Base-by-base conservation (phyloP, 2,797 vertebrate species). In the Clarias pachynema region DNA sequence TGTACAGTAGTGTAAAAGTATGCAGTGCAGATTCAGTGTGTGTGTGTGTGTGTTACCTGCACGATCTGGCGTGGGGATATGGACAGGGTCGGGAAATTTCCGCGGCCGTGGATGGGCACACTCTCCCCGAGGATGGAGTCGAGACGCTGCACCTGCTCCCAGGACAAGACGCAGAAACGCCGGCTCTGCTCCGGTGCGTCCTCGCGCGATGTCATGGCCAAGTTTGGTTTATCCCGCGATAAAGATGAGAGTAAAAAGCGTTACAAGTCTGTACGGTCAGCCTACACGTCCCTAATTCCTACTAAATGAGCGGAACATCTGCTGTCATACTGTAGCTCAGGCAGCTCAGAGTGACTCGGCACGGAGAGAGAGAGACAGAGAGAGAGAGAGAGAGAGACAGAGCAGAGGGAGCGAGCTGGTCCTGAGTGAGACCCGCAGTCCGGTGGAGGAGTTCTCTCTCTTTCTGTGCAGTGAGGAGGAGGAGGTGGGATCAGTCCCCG, bases 1-100 rank as follows among this genome's bases (percentile, higher is more conserved):
- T 53, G 12, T 14, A 60, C 18, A 20, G 20, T 8, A 60, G 62
- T n/a, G 62, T 65, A 26, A n/a, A 26, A n/a, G 62, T 26, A 26
- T n/a, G 62, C 10, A 20, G 68, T 22, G 68, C 20, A 34, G 15
- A 18, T 70, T 65, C 1, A 31, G 65, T 31, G 74, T 77, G 77
- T n/a, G 37, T 6, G 20, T 12, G 69, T 49, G 37, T 44, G 44
- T 9, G 49, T 59, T 92, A 96, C 96, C 96, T 96, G 97, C 24
- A 98, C 96, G 89, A 99, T 95, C 89, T 97, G 96, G 70, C 96
- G 93, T 3, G 97, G 97, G 89, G 95, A 95, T 86, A 98, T 95
- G 22, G 96, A 96, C 85, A 99, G 95, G 63, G 97, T 99, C 72
- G 97, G 97, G 94, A 98, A 98, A 94, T 97, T 98, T 0, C 97